Percentiles rank a stretch among this genome's conserved stretches.
These are phyloP conservation scores for Lamprotornis superbus DNA, from an alignment of 2,113 vertebrate genomes.

Conservation along the genomic window DNA sequence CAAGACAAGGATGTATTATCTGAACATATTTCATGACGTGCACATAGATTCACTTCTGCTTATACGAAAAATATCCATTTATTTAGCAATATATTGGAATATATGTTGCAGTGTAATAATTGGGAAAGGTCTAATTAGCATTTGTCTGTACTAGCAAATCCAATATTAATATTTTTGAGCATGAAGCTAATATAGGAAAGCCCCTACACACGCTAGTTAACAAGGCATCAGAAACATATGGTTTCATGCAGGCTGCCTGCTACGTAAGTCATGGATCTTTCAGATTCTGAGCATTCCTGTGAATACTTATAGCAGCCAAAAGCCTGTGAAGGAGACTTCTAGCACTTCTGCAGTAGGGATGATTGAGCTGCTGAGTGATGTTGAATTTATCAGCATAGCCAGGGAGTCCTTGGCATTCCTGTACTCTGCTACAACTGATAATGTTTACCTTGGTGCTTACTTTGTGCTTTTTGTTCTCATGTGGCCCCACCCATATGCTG, in stretches of 20 bases:
- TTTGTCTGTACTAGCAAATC: background rate
- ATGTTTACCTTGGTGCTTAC: background rate
- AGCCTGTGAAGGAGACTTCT: background rate
- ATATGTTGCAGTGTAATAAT: background rate
- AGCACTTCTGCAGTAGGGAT: background rate
- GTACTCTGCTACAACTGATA: background rate
- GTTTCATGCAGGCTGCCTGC: background rate
- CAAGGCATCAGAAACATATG: background rate
- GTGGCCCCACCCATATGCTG: rapidly evolving
- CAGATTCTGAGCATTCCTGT: background rate
- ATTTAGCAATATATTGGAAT: background rate
- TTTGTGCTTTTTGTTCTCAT: background rate
- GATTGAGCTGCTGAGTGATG: background rate
- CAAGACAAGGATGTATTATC: background rate
- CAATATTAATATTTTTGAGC: background rate
- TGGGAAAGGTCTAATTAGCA: background rate
- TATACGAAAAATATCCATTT: background rate
- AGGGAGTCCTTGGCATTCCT: background rate
- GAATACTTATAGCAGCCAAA: background rate
- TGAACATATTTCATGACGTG: background rate
- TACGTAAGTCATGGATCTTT: background rate
- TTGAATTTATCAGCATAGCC: background rate
- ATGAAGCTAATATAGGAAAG: background rate
- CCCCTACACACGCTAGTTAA: background rate
- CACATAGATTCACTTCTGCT: background rate